These are phyloP conservation scores for Drosophila ohnishii DNA, from an alignment of 1,140 invertebrate genomes.

Conservation along the genomic window DNA sequence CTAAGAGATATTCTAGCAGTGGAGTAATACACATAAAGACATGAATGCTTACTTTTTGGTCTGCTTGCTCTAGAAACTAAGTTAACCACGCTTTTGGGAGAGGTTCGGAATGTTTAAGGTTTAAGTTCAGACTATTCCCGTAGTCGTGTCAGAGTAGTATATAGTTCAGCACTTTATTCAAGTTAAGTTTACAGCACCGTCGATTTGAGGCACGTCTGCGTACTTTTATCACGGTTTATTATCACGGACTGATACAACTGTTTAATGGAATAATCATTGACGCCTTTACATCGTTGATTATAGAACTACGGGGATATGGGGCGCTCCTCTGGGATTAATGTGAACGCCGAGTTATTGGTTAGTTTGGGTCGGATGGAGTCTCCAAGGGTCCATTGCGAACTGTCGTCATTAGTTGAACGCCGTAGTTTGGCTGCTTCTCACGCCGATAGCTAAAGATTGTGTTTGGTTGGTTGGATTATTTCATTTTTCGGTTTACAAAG, in stretches of 20 bases:
- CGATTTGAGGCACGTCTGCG: slow-evolving; percentile 48
- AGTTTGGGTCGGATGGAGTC: slow-evolving; percentile 7
- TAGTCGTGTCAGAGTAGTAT: slow-evolving; percentile 27
- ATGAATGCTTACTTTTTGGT: slow-evolving; percentile 58
- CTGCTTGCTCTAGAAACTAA: slow-evolving; percentile 45
- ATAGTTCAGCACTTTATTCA: slow-evolving; percentile 17
- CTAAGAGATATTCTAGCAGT: not conserved
- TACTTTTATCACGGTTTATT: slow-evolving; percentile 17
- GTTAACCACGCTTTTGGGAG: slow-evolving; percentile 27
- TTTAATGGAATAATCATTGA: slow-evolving; percentile 16
- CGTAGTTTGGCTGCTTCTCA: slow-evolving; percentile 52
- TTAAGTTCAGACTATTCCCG: slow-evolving; percentile 27
- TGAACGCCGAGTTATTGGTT: slow-evolving; percentile 13
- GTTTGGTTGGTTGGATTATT: slow-evolving; percentile 19
- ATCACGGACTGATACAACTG: slow-evolving; percentile 44
- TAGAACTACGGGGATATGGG: slow-evolving; percentile 8
- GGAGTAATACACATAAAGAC: slow-evolving; percentile 7
- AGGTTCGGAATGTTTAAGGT: slow-evolving; percentile 14
- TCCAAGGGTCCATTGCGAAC: slow-evolving; percentile 48
- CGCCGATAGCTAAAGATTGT: slow-evolving; percentile 44
- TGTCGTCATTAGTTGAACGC: slow-evolving; percentile 53
- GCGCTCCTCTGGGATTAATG: slow-evolving; percentile 6
- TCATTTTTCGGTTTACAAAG: slow-evolving; percentile 34
- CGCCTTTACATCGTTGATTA: slow-evolving; percentile 9
- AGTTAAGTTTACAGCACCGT: slow-evolving; percentile 42